phyloP scores from a whole-genome alignment of 2,113 vertebrate species.

The Accipiter virgatus region DNA sequence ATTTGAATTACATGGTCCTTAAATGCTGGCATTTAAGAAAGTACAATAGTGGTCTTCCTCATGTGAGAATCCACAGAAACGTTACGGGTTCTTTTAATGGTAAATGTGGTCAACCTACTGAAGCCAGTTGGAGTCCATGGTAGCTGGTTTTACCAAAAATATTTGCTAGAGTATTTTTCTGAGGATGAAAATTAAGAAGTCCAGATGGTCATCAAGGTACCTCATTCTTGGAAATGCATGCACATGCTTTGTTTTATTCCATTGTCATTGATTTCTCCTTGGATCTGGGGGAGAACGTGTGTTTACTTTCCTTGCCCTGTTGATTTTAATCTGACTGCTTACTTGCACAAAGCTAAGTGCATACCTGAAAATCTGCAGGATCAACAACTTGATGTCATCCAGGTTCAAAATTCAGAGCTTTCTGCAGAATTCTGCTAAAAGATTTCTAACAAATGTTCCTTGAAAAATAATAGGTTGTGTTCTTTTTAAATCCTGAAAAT shows the following conservation, averaged over 20 bases:
- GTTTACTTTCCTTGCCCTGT: neutral
- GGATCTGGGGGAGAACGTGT: neutral
- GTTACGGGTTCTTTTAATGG: neutral
- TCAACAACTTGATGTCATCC: neutral
- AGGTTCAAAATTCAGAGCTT: neutral
- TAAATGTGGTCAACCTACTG: neutral
- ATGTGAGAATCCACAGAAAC: slow-evolving; percentile 45
- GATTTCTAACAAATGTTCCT: neutral
- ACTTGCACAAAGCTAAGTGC: neutral
- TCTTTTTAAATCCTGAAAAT: neutral
- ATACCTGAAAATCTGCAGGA: neutral
- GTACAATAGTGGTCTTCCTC: slow-evolving; percentile 28
- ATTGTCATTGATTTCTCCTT: neutral
- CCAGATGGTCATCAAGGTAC: neutral
- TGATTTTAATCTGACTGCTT: neutral
- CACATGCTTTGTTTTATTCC: neutral
- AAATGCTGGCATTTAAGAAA: neutral
- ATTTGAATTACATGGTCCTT: neutral
- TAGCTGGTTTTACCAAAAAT: neutral
- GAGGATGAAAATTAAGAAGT: neutral
- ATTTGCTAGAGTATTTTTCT: slow-evolving; percentile 6
- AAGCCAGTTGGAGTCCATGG: neutral
- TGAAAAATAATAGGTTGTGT: neutral
- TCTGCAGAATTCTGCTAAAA: neutral
- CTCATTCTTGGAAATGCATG: neutral